These are phyloP conservation scores for Eristalis pertinax DNA, from an alignment of 2,888 invertebrate genomes.

Conservation along the genomic window DNA sequence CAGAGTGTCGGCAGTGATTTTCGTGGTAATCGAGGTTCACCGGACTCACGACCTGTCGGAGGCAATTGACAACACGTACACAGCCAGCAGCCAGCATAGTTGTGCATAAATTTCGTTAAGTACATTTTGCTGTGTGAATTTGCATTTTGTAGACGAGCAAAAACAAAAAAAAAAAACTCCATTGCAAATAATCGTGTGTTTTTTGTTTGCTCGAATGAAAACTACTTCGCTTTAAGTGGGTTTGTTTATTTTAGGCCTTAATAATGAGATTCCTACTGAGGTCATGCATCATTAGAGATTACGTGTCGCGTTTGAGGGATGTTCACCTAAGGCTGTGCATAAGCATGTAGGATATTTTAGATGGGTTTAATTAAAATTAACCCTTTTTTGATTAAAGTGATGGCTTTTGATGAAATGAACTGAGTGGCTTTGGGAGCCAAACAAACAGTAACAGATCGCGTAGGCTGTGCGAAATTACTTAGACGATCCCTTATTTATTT, in stretches of 20 bases:
- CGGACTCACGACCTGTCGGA: background rate
- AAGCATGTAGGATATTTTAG: slow-evolving; percentile 26
- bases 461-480: background rate
- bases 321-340: slow-evolving; percentile 38
- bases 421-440: no score
- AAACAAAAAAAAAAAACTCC: background rate
- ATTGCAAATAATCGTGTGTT: background rate
- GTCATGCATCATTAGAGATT: slow-evolving; percentile 42
- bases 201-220: background rate
- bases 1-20: background rate
- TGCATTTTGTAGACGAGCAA: background rate
- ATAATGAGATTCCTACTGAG: slow-evolving; percentile 39
- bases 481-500: background rate
- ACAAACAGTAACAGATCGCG: background rate
- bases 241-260: slow-evolving; percentile 26
- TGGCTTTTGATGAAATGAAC: background rate
- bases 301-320: slow-evolving; percentile 40
- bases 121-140: slow-evolving; percentile 5
- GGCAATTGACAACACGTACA: slow-evolving; percentile 36
- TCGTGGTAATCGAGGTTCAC: background rate
- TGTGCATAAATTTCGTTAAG: slow-evolving; percentile 30
- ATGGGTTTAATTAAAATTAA: slow-evolving; percentile 40
- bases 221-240: slow-evolving; percentile 27
- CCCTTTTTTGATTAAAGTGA: slow-evolving; percentile 21
- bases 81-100: slow-evolving; percentile 15